These are phyloP conservation scores for Cantharis lateralis DNA, from an alignment of 2,888 invertebrate genomes.

Conservation along the genomic window DNA sequence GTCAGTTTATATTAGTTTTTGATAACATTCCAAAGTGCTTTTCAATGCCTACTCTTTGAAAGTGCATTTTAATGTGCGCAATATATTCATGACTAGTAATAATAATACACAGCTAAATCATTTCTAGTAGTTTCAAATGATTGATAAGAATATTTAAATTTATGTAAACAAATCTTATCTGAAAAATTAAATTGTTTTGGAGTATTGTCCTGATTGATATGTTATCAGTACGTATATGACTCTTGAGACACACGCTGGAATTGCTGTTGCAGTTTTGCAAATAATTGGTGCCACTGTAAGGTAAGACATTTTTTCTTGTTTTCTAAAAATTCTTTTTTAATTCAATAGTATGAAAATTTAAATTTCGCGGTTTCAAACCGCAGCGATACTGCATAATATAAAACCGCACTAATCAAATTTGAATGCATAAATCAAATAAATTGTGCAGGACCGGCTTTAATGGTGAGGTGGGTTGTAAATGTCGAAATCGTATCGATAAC, in stretches of 20 bases:
- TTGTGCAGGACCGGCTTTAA: background rate
- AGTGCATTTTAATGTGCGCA: background rate
- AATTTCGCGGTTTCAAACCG: background rate
- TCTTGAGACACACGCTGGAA: background rate
- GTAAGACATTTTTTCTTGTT: background rate
- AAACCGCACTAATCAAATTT: background rate
- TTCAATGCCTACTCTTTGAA: background rate
- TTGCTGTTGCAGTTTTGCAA: background rate
- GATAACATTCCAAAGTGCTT: background rate
- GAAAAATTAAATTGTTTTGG: background rate
- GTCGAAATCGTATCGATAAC: background rate
- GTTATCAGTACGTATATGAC: background rate
- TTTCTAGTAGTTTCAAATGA: background rate
- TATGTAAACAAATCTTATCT: background rate
- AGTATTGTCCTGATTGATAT: background rate
- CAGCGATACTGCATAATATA: background rate
- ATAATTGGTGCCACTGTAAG: background rate
- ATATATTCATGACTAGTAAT: background rate
- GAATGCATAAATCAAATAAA: background rate
- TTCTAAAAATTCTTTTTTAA: background rate
- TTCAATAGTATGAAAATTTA: background rate
- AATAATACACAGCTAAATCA: background rate
- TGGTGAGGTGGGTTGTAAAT: background rate
- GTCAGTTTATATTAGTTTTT: background rate
- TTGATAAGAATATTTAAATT: background rate